Base-by-base conservation (phyloP, 2,888 invertebrate genomes). In the Anticlea derivata region DNA sequence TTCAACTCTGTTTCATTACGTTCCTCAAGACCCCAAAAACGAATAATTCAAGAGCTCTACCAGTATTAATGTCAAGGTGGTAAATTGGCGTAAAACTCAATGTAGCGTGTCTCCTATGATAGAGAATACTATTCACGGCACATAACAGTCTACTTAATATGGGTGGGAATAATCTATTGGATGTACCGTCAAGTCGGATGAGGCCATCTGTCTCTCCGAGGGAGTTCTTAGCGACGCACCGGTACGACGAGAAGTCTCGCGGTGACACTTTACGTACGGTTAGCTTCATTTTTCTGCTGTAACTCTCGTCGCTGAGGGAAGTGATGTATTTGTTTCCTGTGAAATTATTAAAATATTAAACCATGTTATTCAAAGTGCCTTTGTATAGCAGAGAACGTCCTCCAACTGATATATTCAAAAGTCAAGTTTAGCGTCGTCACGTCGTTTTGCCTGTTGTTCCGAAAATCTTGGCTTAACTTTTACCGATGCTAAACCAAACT, bases 211-310 rank as follows among this genome's bases (percentile, higher is more conserved):
- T 97, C 82, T 96, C 96, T 49, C 97, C 97, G 26, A 96, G 92
- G 30, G 97, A 97, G 85, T 97, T 97, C 89, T 97, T 97, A 43
- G 97, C 97, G 58, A 97, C 96, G 80, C 97, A 97, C 80, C 96
- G 95, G 91, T 97, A 97, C 44, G 96, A 96, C 50, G 96, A 96
- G 79, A 96, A 97, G 85, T 97, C 97, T 68, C 92, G 93, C 54
- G 92, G 91, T 40, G 94, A 93, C 60, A 97, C 95, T 80, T 94
- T 94, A 50, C 95, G 93, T 78, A 97, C 96, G 87, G 96, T 97
- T 75, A 97, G 92, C 92, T 95, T 95, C 97, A 97, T 97, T 90
- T 95, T 96, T 79, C 96, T 95, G 80, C 94, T 97, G 92, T 97
- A 97, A 70, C 95, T 95, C 78, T 93, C 96, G 86, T 97, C 96